Evolutionary conservation across 2,113 vertebrate genomes (phyloP), one percentile per base, ranked within the genome.

Genomic region (Psilopsiagon aurifrons): DNA sequence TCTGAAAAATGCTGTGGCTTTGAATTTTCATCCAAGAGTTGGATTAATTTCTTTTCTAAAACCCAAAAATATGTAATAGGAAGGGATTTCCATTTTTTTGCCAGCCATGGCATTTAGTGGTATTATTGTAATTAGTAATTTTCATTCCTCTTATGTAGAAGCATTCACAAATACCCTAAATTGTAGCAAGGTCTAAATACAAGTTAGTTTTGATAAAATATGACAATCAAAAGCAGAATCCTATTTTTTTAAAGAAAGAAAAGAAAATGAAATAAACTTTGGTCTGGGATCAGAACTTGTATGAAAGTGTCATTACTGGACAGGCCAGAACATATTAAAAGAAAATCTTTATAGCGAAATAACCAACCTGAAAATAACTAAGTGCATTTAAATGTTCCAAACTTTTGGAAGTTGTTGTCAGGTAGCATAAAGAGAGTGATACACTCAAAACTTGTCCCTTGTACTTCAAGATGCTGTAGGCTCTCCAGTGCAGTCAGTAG

Each of bases 61-160:
- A 92, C 75, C 74, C 82, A 74, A 92, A 96, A 92, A 95, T 66
- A 94, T 74, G 86, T 91, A 92, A 90, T 66, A 63, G 77, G 83
- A 94, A 96, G 81, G 95, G 91, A 96, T 95, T 97, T 96, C 92
- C 80, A 87, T 71, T 96, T 95, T 95, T 86, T 86, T 91, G 83
- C 60, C 80, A 95, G 52, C 39, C 74, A 75, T 89, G 86, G 62
- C 37, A 85, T 95, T 95, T 92, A 92, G 83, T 76, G 75, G 77
- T 94, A 94, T 89, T 92, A 87, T 90, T 90, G 86, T 69, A 92
- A 96, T 92, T 90, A 94, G 68, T 55, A 91, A 90, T 96, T 96
- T 96, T 96, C 80, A 91, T 95, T 96, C 66, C 7, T 95, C 91
- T 92, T 79, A 94, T 91, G 81, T 94, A 76, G 75, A 92, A 51